A percentile compares a stretch with the other conserved stretches of the same genome.
Evolutionary conservation across 1,140 invertebrate genomes (phyloP).

Genomic region (Brachionus koreanus): DNA sequence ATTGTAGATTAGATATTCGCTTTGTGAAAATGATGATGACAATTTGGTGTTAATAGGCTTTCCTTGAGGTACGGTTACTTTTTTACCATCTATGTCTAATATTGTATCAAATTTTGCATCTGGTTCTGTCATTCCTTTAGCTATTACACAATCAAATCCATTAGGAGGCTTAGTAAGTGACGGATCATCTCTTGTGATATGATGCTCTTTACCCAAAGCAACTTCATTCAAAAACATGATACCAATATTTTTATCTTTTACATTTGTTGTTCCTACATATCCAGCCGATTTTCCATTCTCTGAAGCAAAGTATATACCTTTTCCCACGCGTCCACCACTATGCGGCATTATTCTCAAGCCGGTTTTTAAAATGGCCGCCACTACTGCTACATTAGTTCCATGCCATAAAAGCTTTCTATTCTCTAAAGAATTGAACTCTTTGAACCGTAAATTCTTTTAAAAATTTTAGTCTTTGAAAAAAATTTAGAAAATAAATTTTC

Average conservation of each 20-base stretch:
- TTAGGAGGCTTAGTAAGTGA: slow-evolving; percentile 52
- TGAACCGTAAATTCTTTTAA: slow-evolving; percentile 48
- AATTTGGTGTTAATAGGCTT: slow-evolving; percentile 49
- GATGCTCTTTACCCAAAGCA: slow-evolving; percentile 57
- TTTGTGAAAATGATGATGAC: slow-evolving; percentile 54
- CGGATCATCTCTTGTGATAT: slow-evolving; percentile 53
- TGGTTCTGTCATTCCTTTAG: slow-evolving; percentile 58
- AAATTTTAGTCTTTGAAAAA: neutral
- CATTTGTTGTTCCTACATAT: slow-evolving; percentile 35
- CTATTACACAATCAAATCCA: slow-evolving; percentile 59
- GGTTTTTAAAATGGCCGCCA: slow-evolving; percentile 60
- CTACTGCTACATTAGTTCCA: slow-evolving; percentile 61
- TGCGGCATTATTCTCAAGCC: slow-evolving; percentile 62
- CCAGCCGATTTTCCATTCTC: slow-evolving; percentile 58
- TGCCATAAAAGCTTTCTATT: slow-evolving; percentile 61
- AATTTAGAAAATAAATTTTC: neutral
- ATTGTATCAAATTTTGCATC: slow-evolving; percentile 53
- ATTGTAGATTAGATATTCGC: slow-evolving; percentile 60
- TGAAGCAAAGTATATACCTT: slow-evolving; percentile 61
- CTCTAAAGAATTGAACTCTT: slow-evolving; percentile 50
- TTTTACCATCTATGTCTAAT: slow-evolving; percentile 53
- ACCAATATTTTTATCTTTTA: slow-evolving; percentile 5
- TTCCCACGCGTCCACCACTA: slow-evolving; percentile 60
- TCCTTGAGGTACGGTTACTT: slow-evolving; percentile 57
- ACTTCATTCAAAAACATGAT: slow-evolving; percentile 54